A percentile compares a stretch with the other conserved stretches of the same genome.
Evolutionary conservation across 2,888 invertebrate genomes (phyloP).

Genomic region (Caradrina kadenii): DNA sequence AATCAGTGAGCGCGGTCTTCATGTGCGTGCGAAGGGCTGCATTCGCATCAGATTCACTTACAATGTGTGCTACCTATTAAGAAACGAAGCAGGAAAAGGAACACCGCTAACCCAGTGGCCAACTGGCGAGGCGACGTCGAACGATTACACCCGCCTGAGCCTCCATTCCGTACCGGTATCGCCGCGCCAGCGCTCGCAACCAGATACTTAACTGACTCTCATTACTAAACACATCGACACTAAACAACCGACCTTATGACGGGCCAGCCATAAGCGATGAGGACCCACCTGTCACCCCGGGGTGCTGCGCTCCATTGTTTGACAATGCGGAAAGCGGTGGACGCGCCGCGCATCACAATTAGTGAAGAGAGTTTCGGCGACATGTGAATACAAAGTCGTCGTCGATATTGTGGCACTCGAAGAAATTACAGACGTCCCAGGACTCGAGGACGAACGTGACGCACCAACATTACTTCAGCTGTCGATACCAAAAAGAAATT

Average conservation of each 20-base stretch:
- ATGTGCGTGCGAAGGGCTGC: conserved; percentile 44
- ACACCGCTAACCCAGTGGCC: conserved; percentile 90
- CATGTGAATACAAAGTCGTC: conserved; percentile 85
- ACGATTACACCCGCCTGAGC: conserved; percentile 81
- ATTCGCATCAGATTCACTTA: conserved; percentile 71
- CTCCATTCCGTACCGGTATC: conserved; percentile 86
- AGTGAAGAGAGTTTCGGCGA: conserved; percentile 87
- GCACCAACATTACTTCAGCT: conserved; percentile 66
- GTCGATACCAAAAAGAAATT: conserved; percentile 74
- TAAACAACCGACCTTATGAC: conserved; percentile 70
- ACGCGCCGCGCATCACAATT: conserved; percentile 86
- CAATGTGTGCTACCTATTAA: conserved; percentile 80
- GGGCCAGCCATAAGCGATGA: conserved; percentile 75
- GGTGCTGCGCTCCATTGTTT: conserved; percentile 83
- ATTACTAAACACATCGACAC: conserved; percentile 72
- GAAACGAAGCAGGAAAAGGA: conserved; percentile 88
- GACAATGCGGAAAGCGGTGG: conserved; percentile 86
- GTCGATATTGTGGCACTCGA: conserved; percentile 73
- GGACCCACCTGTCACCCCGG: conserved; percentile 80
- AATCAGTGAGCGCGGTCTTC: conserved; percentile 12
- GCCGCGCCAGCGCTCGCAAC: conserved; percentile 81
- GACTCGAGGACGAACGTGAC: conserved; percentile 81
- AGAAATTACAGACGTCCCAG: conserved; percentile 79
- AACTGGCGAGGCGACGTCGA: conserved; percentile 86
- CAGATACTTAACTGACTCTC: conserved; percentile 72